Evolutionary conservation across 1,140 invertebrate species (phyloP).

Genomic region (Zaprionus kolodkinae): DNA sequence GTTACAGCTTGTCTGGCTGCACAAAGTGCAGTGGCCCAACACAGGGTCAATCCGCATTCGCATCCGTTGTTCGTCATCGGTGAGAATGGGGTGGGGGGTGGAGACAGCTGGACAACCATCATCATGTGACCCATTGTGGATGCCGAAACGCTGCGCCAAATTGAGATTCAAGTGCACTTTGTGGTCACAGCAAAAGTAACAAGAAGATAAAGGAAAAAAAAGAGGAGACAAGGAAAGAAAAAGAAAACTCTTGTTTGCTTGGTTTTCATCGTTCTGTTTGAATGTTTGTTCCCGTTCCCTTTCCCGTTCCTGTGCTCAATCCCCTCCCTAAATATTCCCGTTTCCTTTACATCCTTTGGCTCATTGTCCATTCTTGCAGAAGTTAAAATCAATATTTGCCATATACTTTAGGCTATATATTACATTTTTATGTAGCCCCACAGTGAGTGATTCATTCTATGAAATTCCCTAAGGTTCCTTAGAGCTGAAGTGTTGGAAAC

Average conservation of each 20-base stretch:
- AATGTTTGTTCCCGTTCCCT: conserved; percentile 34
- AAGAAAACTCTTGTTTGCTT: conserved; percentile 48
- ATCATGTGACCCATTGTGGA: conserved; percentile 55
- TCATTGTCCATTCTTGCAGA: conserved; percentile 43
- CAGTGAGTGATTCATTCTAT: not conserved
- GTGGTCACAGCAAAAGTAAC: conserved; percentile 28
- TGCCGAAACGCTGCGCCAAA: conserved; percentile 54
- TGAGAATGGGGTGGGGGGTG: conserved; percentile 13
- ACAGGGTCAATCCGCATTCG: conserved; percentile 57
- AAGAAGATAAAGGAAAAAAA: not conserved
- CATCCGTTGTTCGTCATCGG: conserved; percentile 31
- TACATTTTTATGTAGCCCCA: not conserved
- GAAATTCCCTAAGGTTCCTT: not conserved
- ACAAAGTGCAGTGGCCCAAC: conserved; percentile 64
- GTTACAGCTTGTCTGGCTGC: conserved; percentile 19
- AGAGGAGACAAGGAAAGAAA: not conserved
- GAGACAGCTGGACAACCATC: conserved; percentile 28
- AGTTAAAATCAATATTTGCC: conserved; percentile 69
- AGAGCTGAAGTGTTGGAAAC: not conserved
- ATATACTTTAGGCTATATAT: conserved; percentile 21
- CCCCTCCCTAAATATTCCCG: not conserved
- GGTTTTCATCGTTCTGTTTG: conserved; percentile 33
- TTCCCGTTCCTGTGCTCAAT: not conserved
- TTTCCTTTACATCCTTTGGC: conserved; percentile 30
- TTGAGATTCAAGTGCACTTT: conserved; percentile 75